A percentile compares a stretch with the other conserved stretches of the same genome.
These are phyloP conservation scores for Digitonthophagus gazella DNA, from an alignment of 2,888 invertebrate genomes.

Conservation along the genomic window DNA sequence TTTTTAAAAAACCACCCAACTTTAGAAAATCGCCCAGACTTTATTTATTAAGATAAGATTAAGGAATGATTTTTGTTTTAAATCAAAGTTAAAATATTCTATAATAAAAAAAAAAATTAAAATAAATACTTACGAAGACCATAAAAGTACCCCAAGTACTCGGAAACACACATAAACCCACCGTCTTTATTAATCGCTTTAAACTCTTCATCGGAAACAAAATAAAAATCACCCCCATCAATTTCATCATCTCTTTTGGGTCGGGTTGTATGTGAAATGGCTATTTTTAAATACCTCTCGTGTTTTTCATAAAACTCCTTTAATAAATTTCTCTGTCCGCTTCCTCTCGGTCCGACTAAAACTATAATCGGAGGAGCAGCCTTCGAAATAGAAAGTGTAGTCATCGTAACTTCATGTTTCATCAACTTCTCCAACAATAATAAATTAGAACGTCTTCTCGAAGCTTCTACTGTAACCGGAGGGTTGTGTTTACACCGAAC, in stretches of 20 bases:
- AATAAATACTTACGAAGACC: conserved; percentile 50
- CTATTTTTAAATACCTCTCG: conserved; percentile 37
- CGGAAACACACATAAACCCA: conserved; percentile 49
- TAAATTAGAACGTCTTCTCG: conserved; percentile 42
- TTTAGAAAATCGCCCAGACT: too few relatives aligned
- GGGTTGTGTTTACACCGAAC: conserved; percentile 41
- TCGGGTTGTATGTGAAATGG: conserved; percentile 49
- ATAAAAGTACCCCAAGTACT: conserved; percentile 47
- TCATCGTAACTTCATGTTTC: conserved; percentile 41
- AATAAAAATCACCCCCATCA: conserved; percentile 44
- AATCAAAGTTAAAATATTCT: too few relatives aligned
- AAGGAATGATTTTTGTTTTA: too few relatives aligned
- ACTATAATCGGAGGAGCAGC: conserved; percentile 47
- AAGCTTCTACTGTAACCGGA: conserved; percentile 39
- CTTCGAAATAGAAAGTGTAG: conserved; percentile 45
- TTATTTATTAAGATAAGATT: too few relatives aligned
- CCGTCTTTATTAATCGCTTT: conserved; percentile 47
- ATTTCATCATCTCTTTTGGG: conserved; percentile 37
- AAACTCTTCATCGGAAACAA: conserved; percentile 44
- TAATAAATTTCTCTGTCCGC: conserved; percentile 34
- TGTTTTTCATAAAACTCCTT: conserved; percentile 37
- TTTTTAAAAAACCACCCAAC: too few relatives aligned
- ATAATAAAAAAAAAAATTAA: background rate
- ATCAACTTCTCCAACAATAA: conserved; percentile 45
- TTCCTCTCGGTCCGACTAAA: conserved; percentile 49